These are phyloP conservation scores for Casuarius casuarius DNA, from an alignment of 2,113 vertebrate species.

Conservation along the genomic window DNA sequence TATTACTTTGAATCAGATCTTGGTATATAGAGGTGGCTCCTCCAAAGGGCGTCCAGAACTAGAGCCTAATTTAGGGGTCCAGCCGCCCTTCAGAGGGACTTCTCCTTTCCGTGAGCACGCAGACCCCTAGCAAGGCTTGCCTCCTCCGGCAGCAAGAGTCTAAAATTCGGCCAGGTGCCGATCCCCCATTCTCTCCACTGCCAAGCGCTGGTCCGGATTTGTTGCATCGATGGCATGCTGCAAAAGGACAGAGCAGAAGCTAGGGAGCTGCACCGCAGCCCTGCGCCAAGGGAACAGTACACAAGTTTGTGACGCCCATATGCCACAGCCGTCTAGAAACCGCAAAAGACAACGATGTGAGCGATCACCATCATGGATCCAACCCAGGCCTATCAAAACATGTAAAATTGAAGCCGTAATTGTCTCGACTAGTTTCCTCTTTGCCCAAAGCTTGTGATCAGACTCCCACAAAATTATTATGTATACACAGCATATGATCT, in stretches of 20 bases:
- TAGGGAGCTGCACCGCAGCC: rapidly evolving
- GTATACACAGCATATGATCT: neutral
- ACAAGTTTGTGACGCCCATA: neutral
- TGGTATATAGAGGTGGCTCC: neutral
- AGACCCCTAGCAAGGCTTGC: neutral
- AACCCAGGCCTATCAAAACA: neutral
- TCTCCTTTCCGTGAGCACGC: neutral
- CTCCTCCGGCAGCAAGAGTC: neutral
- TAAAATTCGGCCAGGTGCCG: neutral
- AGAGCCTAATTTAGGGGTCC: neutral
- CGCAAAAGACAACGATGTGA: neutral
- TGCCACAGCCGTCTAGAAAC: neutral
- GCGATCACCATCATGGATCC: neutral
- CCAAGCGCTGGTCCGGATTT: rapidly evolving
- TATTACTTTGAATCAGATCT: slow-evolving; percentile 18
- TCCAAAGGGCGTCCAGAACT: neutral
- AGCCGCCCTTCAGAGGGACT: neutral
- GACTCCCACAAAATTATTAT: slow-evolving; percentile 42
- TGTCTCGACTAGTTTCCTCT: neutral
- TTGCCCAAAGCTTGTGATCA: slow-evolving; percentile 7
- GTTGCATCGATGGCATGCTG: rapidly evolving
- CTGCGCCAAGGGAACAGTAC: neutral
- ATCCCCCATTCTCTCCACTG: neutral
- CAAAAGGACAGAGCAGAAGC: rapidly evolving
- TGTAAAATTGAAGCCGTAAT: neutral